Conservation (phyloP, 2,888 invertebrate species). For the Himalopsyche kuldschensis region DNA sequence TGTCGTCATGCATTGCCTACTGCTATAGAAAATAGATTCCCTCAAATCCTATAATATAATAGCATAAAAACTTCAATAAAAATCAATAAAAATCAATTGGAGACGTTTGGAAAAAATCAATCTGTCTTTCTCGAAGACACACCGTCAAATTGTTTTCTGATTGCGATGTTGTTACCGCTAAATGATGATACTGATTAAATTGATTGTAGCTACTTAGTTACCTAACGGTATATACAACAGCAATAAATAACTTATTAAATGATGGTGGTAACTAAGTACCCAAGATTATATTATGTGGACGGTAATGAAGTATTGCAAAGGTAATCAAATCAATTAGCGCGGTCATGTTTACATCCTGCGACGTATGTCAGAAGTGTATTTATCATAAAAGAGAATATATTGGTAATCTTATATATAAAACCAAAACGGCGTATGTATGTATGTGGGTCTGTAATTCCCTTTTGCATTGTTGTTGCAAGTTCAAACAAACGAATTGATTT, state of each 20-base stretch:
- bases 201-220: not conserved
- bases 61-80: conserved; percentile 8
- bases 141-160: not conserved
- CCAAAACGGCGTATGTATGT: no score
- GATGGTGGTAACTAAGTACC: no score
- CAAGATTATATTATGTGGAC: no score
- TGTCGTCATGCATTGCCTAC: conserved; percentile 27
- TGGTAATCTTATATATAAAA: no score
- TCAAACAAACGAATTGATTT: no score
- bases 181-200: not conserved
- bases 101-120: conserved; percentile 6
- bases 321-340: no score
- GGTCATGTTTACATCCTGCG: no score
- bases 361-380: no score
- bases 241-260: not conserved
- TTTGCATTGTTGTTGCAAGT: no score
- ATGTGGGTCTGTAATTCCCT: no score
- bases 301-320: no score
- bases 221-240: not conserved
- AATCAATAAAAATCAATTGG: conserved; percentile 28
- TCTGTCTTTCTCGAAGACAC: not conserved
- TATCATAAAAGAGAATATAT: no score
- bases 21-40: conserved; percentile 15
- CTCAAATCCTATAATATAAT: not conserved
- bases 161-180: not conserved